Evolutionary conservation across 2,113 vertebrate species (phyloP).

Genomic region (Rhagologus leucostigma): DNA sequence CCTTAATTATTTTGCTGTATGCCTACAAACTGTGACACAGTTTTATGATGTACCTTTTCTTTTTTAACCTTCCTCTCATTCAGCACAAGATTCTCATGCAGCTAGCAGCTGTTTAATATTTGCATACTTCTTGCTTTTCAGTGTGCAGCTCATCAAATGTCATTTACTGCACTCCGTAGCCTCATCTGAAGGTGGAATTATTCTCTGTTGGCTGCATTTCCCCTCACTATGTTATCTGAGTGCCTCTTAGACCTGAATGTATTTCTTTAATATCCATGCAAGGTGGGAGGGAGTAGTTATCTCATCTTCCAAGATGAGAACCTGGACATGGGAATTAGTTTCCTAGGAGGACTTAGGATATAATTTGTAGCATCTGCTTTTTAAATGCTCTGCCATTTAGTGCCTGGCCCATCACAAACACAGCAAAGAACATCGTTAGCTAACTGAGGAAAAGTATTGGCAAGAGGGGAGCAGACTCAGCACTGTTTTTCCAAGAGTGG

Average conservation of each 20-base stretch:
- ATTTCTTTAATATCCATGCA: neutral
- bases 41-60: neutral
- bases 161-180: neutral
- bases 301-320: neutral
- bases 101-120: neutral
- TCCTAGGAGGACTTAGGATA: neutral
- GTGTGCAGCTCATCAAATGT: neutral
- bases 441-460: neutral
- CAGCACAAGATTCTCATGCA: neutral
- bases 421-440: neutral
- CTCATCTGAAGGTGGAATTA: neutral
- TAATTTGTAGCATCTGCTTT: neutral
- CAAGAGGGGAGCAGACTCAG: neutral
- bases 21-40: neutral
- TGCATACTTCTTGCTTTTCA: neutral
- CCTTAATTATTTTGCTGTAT: neutral
- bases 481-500: neutral
- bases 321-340: neutral
- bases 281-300: neutral
- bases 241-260: neutral
- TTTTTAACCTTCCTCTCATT: neutral
- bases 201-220: neutral
- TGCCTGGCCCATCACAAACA: neutral
- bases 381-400: neutral
- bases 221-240: neutral